Percentiles rank a stretch among this genome's conserved stretches.
These are phyloP conservation scores for Eurystomus gularis DNA, from an alignment of 2,113 vertebrate species.

Conservation along the genomic window DNA sequence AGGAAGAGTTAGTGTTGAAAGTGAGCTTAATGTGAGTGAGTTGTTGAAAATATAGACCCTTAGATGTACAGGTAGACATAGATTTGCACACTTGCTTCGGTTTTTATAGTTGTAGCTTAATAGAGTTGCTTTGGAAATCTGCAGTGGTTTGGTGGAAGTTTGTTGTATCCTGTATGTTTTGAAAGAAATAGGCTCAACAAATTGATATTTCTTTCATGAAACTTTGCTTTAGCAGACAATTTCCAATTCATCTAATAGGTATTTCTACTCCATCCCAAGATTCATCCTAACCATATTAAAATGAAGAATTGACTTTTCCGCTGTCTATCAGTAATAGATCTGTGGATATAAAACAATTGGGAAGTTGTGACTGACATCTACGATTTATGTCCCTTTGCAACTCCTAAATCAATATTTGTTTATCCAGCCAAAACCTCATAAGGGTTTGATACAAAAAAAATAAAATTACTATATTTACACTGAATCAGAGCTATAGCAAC, in stretches of 20 bases:
- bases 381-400: neutral
- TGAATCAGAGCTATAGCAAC: neutral
- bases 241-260: neutral
- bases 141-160: neutral
- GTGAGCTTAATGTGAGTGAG: neutral
- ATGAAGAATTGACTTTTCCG: neutral
- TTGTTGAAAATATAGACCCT: neutral
- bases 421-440: neutral
- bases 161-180: neutral
- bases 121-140: neutral
- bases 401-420: slow-evolving; percentile 15
- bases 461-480: neutral
- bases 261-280: neutral
- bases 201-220: neutral
- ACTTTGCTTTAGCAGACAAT: neutral
- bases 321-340: neutral
- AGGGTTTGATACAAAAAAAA: neutral
- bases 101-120: neutral
- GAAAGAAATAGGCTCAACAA: neutral
- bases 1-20: neutral
- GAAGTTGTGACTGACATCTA: neutral
- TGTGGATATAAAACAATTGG: neutral
- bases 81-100: neutral
- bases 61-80: neutral
- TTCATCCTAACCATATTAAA: neutral